Conservation (phyloP, 2,113 vertebrate genomes). For the Gambusia holbrooki region DNA sequence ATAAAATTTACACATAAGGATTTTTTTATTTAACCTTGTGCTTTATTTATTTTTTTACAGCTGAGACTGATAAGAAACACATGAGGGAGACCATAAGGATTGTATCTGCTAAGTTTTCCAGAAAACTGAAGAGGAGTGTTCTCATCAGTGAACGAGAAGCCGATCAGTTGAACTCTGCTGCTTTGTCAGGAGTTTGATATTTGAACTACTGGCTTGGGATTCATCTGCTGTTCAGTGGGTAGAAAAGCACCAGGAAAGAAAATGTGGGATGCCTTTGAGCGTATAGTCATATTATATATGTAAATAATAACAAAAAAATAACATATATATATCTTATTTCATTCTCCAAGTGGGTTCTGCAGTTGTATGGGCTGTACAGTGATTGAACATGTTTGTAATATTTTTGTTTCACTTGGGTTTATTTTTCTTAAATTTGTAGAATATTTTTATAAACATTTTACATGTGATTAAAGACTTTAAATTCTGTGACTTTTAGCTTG, state of each 20-base stretch:
- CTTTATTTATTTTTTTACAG: conserved; percentile 20
- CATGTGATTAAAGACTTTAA: neutral
- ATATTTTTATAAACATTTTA: neutral
- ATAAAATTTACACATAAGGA: neutral
- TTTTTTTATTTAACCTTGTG: neutral
- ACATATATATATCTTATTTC: neutral
- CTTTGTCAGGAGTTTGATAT: neutral
- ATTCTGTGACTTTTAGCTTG: neutral
- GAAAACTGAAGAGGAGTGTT: neutral
- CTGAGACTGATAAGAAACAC: conserved; percentile 36
- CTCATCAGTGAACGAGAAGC: neutral
- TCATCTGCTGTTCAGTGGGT: neutral
- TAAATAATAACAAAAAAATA: neutral
- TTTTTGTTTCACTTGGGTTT: neutral
- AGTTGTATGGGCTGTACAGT: neutral
- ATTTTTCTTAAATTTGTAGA: neutral
- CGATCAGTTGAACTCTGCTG: neutral
- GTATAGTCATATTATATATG: neutral
- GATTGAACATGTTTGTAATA: neutral
- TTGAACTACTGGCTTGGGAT: neutral
- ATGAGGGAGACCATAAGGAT: neutral
- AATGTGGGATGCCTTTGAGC: neutral
- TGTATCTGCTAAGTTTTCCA: neutral
- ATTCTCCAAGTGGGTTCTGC: too few species aligned
- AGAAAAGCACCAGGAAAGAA: conserved; percentile 5